phyloP scores from a whole-genome alignment of 2,113 vertebrate genomes.

The Pangasianodon gigas region DNA sequence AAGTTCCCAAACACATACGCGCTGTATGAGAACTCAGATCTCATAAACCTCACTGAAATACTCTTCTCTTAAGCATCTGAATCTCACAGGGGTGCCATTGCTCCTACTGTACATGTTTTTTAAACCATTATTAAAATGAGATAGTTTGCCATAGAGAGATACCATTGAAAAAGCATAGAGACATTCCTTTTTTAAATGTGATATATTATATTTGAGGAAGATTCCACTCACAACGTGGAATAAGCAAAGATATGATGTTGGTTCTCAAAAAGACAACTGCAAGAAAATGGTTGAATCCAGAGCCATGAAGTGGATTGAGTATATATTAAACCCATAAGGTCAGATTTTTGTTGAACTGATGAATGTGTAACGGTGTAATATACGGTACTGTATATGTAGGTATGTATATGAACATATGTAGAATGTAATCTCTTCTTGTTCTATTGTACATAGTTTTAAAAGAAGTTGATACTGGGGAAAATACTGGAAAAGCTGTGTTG shows the following conservation, averaged over 20 bases:
- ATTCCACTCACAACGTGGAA: background rate
- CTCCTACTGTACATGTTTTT: background rate
- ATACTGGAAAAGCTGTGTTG: background rate
- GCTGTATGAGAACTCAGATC: background rate
- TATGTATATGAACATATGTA: background rate
- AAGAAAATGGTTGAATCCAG: background rate
- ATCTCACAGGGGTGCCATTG: background rate
- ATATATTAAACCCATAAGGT: background rate
- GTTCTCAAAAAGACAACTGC: background rate
- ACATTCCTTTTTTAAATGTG: too few relatives aligned
- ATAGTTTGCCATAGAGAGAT: too few relatives aligned
- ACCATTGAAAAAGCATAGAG: too few relatives aligned
- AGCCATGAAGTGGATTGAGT: background rate
- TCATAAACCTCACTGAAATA: background rate
- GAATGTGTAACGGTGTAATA: background rate
- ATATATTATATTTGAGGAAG: background rate
- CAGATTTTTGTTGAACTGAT: background rate
- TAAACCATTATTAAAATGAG: too few relatives aligned
- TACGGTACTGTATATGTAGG: background rate
- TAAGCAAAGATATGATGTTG: background rate
- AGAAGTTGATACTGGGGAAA: background rate
- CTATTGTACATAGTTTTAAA: too few relatives aligned
- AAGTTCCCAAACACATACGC: conserved; percentile 6
- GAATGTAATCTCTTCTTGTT: too few relatives aligned
- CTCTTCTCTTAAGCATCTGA: background rate